Conservation (phyloP, 2,888 invertebrate genomes). For the Agriopis aurantiaria region DNA sequence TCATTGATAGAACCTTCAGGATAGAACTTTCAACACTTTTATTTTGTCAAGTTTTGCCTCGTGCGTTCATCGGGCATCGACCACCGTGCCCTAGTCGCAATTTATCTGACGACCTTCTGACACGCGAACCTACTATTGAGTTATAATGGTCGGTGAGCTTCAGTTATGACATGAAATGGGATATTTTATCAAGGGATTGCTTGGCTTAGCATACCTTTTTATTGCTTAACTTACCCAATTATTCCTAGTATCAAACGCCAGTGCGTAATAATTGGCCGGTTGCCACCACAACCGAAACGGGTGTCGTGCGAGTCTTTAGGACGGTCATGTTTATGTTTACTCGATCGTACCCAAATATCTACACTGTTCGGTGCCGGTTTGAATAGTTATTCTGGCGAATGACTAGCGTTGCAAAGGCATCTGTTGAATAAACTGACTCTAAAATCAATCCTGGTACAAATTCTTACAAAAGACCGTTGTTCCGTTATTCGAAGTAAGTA, state of each 20-base stretch:
- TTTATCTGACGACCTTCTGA: slow-evolving; percentile 52
- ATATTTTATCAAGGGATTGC: slow-evolving; percentile 17
- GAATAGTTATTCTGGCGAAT: slow-evolving; percentile 21
- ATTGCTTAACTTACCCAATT: slow-evolving; percentile 37
- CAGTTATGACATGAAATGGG: slow-evolving; percentile 35
- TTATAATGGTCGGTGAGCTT: slow-evolving; percentile 35
- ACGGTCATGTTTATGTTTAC: slow-evolving; percentile 69
- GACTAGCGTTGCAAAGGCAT: slow-evolving; percentile 16
- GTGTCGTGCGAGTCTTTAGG: slow-evolving; percentile 67
- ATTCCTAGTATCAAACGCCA: slow-evolving; percentile 40
- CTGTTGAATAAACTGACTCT: slow-evolving; percentile 15
- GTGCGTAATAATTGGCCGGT: slow-evolving; percentile 52
- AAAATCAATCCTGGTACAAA: not conserved
- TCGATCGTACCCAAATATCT: slow-evolving; percentile 65
- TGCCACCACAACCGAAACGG: slow-evolving; percentile 56
- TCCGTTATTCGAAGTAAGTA: not conserved
- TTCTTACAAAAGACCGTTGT: not conserved
- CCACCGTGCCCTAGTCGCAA: slow-evolving; percentile 47
- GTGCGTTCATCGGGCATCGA: slow-evolving; percentile 30
- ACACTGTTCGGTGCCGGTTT: slow-evolving; percentile 28
- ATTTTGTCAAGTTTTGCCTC: slow-evolving; percentile 10
- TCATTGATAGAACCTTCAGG: slow-evolving; percentile 10
- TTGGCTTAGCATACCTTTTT: slow-evolving; percentile 16
- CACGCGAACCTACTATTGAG: slow-evolving; percentile 52
- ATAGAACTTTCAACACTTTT: slow-evolving; percentile 17